Evolutionary conservation across 2,797 vertebrate species (phyloP).

Genomic region (Hyperoplus lanceolatus): DNA sequence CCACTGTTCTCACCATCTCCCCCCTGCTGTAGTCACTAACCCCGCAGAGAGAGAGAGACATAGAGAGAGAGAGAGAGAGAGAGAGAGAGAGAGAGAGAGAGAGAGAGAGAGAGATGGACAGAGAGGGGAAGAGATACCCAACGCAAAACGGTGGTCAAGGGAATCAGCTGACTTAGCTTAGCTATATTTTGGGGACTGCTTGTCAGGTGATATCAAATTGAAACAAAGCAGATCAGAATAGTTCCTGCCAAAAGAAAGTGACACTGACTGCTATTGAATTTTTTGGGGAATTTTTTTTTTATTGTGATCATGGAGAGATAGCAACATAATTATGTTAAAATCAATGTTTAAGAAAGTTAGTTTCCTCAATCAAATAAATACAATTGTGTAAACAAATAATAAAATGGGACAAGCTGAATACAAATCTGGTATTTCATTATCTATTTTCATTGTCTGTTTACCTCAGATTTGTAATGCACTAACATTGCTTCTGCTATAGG

Average conservation of each 20-base stretch:
- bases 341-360: conserved; percentile 22
- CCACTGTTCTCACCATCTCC: conserved; percentile 87
- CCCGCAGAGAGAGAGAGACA: conserved; percentile 65
- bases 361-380: conserved; percentile 11
- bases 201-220: conserved; percentile 57
- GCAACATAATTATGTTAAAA: conserved; percentile 40
- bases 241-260: not conserved
- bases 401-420: not conserved
- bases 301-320: conserved; percentile 33
- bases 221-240: conserved; percentile 39
- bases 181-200: conserved; percentile 43
- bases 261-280: conserved; percentile 15
- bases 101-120: conserved; percentile 50
- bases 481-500: not conserved
- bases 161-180: conserved; percentile 28
- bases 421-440: not conserved
- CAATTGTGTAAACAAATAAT: not conserved
- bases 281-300: conserved; percentile 5
- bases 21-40: conserved; percentile 63
- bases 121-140: conserved; percentile 38
- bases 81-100: conserved; percentile 63
- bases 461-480: not conserved
- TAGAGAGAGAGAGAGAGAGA: conserved; percentile 41
- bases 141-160: conserved; percentile 45
- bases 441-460: not conserved